A percentile compares a stretch with the other conserved stretches of the same genome.
These are phyloP conservation scores for Thrips palmi DNA, from an alignment of 1,140 invertebrate species.

Conservation along the genomic window DNA sequence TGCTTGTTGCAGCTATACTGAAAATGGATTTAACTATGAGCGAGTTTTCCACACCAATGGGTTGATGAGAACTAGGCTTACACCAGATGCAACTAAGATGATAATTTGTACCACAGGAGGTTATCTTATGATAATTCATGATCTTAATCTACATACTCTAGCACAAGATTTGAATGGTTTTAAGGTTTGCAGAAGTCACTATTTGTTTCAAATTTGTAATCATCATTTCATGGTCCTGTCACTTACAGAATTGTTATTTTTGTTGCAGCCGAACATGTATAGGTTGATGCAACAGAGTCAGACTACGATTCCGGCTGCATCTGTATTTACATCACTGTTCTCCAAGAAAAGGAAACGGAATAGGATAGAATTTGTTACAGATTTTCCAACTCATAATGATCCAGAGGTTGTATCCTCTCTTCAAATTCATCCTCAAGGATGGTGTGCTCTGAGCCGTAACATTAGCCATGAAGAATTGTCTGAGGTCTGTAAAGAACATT, in stretches of 20 bases:
- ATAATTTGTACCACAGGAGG: slow-evolving; percentile 78
- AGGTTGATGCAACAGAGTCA: slow-evolving; percentile 71
- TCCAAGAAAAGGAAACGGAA: slow-evolving; percentile 51
- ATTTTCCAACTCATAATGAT: slow-evolving; percentile 71
- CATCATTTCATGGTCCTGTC: neutral
- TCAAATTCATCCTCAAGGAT: slow-evolving; percentile 75
- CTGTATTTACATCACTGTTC: slow-evolving; percentile 65
- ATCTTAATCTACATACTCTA: slow-evolving; percentile 63
- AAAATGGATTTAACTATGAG: slow-evolving; percentile 56
- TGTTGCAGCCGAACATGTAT: slow-evolving; percentile 66
- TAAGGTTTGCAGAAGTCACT: slow-evolving; percentile 47
- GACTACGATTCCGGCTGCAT: slow-evolving; percentile 57
- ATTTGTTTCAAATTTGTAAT: neutral
- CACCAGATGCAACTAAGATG: slow-evolving; percentile 69
- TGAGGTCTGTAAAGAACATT: slow-evolving; percentile 42
- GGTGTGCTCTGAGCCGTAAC: slow-evolving; percentile 74
- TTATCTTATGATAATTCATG: slow-evolving; percentile 76
- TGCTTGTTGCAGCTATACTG: slow-evolving; percentile 38
- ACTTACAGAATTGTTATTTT: slow-evolving; percentile 7
- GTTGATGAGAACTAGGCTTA: slow-evolving; percentile 73
- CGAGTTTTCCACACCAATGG: slow-evolving; percentile 67
- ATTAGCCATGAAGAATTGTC: slow-evolving; percentile 66
- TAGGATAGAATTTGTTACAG: slow-evolving; percentile 72
- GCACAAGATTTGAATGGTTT: slow-evolving; percentile 66
- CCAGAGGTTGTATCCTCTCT: slow-evolving; percentile 78